Percentiles rank a stretch among this genome's conserved stretches.
phyloP scores from a whole-genome alignment of 2,113 vertebrate species.

The Microcebus murinus region DNA sequence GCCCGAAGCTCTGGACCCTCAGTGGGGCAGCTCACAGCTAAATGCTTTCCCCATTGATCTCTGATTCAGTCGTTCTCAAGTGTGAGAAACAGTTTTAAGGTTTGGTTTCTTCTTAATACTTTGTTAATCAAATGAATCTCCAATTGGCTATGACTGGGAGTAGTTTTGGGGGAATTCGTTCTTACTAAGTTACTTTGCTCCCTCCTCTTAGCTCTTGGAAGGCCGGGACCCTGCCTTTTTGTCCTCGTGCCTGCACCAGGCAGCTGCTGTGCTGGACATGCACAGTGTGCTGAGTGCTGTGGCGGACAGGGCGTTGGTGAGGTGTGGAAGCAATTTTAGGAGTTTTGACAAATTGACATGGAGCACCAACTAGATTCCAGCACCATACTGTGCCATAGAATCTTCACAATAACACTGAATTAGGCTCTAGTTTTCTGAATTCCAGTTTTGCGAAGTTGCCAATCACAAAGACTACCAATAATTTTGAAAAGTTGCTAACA shows the following conservation, averaged over 20 bases:
- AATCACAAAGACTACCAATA: background rate
- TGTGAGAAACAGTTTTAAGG: background rate
- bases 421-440: background rate
- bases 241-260: background rate
- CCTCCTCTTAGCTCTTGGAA: background rate
- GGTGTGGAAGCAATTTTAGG: background rate
- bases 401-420: background rate
- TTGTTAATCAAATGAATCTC: background rate
- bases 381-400: too few species aligned
- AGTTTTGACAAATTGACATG: background rate
- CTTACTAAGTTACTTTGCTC: background rate
- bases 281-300: accelerated
- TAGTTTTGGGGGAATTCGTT: background rate
- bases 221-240: background rate
- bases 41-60: background rate
- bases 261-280: accelerated
- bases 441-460: background rate
- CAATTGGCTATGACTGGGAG: background rate
- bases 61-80: background rate
- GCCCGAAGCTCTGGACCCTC: background rate
- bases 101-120: background rate
- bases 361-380: background rate
- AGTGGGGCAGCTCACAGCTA: background rate
- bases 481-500: background rate
- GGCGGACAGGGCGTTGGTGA: accelerated